Base-by-base conservation (phyloP, 2,888 invertebrate genomes). In the Laothoe populi region DNA sequence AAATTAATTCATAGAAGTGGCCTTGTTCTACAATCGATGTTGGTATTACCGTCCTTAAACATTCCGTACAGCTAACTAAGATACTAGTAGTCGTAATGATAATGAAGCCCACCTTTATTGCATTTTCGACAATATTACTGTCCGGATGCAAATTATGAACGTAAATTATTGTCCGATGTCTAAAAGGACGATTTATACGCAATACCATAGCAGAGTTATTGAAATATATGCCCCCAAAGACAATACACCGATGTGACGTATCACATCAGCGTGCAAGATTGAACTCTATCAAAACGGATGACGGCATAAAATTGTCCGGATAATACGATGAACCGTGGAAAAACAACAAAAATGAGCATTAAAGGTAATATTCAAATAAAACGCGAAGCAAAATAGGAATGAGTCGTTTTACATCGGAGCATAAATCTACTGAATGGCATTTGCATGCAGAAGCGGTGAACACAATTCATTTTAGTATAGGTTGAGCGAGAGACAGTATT, bases 221-320 rank as follows among this genome's bases (percentile, higher is more conserved):
- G 88, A 90, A 90, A 90, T 90, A 90, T 90, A 90, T 84, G 87
- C 86, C 87, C 89, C 88, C 69, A 83, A 88, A 86, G 89, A 87
- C 88, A 84, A 85, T 77, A 73, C 77, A 80, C 70, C 78, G 75
- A 77, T 79, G 73, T 74, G 74, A 68, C 70, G 65, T 70, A 68
- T 64, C 69, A 66, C 68, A 60, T 62, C 63, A 66, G 68, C 74
- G 74, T 70, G 65, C 72, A 57, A 84, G 68, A 81, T 76, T 80
- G 75, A 72, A 77, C 81, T 74, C 70, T 84, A 79, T 69, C 63
- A 65, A 69, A 68, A 66, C 64, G 79, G 60, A 59, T 62, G 70
- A 84, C 66, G 74, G 81, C 71, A 67, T 65, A 77, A 62, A 79
- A 74, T 83, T 68, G 70, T 64, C 48, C 68, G 73, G n/a, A 62